Conservation (phyloP, 2,113 vertebrate genomes). For the Eidolon helvum region DNA sequence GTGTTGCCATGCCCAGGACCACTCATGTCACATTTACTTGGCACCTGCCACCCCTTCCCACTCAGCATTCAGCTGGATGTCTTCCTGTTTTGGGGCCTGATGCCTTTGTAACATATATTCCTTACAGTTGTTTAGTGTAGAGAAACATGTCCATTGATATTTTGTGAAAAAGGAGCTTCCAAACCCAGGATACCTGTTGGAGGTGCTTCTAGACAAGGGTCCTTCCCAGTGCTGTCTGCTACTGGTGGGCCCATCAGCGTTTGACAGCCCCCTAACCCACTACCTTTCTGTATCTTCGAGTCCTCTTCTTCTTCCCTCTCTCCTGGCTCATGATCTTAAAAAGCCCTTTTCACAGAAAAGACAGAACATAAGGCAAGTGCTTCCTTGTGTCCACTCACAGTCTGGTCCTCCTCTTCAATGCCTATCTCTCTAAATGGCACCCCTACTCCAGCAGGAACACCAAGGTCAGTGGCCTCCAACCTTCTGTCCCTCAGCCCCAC, state of each 20-base stretch:
- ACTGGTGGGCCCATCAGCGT: too few species aligned
- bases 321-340: not conserved
- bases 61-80: not conserved
- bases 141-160: not conserved
- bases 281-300: not conserved
- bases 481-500: not conserved
- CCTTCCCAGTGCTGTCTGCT: not conserved
- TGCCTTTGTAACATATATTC: not conserved
- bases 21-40: not conserved
- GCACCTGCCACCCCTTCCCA: not conserved
- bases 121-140: fast-evolving
- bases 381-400: not conserved
- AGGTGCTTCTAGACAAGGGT: not conserved
- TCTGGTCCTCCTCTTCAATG: not conserved
- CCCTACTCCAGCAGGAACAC: not conserved
- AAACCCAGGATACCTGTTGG: not conserved
- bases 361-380: not conserved
- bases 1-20: not conserved
- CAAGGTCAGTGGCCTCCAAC: not conserved
- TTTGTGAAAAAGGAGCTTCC: not conserved
- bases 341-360: not conserved
- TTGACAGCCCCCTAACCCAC: not conserved
- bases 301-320: not conserved
- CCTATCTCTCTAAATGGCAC: not conserved
- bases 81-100: not conserved